Conservation (phyloP, 2,888 invertebrate species). For the Dorcus parallelipipedus region DNA sequence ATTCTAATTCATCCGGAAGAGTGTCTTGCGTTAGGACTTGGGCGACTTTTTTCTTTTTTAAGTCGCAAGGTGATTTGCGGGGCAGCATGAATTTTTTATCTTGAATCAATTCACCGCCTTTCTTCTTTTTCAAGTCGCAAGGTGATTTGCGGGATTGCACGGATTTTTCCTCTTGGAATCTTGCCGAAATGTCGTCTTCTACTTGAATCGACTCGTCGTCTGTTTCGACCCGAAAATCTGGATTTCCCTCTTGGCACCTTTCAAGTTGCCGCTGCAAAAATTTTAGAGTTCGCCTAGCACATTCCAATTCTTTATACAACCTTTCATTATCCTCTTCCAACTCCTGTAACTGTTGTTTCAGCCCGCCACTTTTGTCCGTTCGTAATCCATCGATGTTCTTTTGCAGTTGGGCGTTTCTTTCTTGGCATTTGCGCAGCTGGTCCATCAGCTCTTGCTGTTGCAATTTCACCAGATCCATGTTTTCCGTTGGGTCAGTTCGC, state of each 20-base stretch:
- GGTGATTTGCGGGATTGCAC: not conserved
- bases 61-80: not conserved
- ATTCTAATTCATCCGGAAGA: constrained; percentile 1
- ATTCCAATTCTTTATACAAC: constrained; percentile 6
- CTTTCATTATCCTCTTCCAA: constrained; percentile 13
- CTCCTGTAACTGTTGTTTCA: not conserved
- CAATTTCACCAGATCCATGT: constrained; percentile 38
- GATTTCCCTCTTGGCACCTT: too few relatives aligned
- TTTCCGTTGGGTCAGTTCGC: constrained; percentile 24
- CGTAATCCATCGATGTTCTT: not conserved
- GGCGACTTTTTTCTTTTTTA: not conserved
- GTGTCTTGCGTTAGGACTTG: not conserved
- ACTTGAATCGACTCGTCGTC: too few relatives aligned
- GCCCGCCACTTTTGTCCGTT: not conserved
- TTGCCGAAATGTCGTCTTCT: too few relatives aligned
- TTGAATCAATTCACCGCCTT: not conserved
- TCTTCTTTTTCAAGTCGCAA: not conserved
- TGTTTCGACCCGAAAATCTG: too few relatives aligned
- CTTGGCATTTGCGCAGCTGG: constrained; percentile 24
- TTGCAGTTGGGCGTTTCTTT: not conserved
- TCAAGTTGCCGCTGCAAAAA: not conserved
- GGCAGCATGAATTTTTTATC: too few relatives aligned
- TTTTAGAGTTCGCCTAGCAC: constrained; percentile 1
- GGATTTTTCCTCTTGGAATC: not conserved
- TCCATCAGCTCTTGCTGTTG: constrained; percentile 38